A percentile compares a stretch with the other conserved stretches of the same genome.
These are phyloP conservation scores for Anser cygnoides DNA, from an alignment of 2,113 vertebrate species.

Conservation along the genomic window DNA sequence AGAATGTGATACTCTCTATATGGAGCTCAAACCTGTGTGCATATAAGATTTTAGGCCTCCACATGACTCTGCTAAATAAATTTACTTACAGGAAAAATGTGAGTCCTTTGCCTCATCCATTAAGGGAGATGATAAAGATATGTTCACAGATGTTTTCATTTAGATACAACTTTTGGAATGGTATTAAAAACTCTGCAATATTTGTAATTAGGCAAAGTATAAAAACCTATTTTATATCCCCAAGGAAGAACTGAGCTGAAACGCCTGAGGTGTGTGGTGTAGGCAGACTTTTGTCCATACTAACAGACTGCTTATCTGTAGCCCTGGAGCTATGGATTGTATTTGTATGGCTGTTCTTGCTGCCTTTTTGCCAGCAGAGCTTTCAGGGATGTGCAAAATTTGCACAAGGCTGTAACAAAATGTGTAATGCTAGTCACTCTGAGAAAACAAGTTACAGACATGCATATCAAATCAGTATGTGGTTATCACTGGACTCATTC, in stretches of 20 bases:
- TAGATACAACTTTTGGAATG: background rate
- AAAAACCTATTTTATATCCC: background rate
- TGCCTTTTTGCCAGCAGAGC: background rate
- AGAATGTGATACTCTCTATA: background rate
- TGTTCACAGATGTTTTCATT: background rate
- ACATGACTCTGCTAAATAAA: background rate
- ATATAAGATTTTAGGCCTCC: background rate
- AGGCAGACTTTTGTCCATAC: background rate
- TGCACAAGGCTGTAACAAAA: background rate
- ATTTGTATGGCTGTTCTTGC: background rate
- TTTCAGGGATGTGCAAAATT: background rate
- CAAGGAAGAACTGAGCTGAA: background rate
- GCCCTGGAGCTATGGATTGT: background rate
- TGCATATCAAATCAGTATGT: accelerated
- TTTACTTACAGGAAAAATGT: background rate
- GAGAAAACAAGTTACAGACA: background rate
- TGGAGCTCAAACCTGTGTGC: background rate
- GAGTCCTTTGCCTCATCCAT: too few species aligned
- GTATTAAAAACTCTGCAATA: background rate
- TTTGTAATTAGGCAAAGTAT: background rate
- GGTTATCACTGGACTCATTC: accelerated
- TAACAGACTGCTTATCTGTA: background rate
- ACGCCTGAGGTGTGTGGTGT: background rate
- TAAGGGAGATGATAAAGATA: background rate
- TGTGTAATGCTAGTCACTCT: background rate